phyloP scores from a whole-genome alignment of 2,888 invertebrate genomes.

The Brachycybe producta region DNA sequence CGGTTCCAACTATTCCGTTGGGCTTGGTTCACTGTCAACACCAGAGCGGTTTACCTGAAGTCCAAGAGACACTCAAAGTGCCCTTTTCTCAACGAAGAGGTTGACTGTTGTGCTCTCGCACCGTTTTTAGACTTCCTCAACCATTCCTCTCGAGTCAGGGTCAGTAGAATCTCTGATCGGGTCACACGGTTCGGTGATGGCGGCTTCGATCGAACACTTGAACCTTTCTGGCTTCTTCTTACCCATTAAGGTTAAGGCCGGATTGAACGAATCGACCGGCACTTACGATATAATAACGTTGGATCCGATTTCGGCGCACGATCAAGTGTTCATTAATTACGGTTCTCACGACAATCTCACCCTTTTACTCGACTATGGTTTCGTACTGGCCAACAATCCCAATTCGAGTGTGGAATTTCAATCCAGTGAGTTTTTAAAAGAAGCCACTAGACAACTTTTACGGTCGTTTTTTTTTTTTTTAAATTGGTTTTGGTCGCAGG shows the following conservation, averaged over 20 bases:
- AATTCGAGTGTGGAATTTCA: neutral
- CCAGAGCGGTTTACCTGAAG: slow-evolving; percentile 65
- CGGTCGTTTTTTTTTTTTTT: neutral
- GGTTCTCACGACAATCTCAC: slow-evolving; percentile 67
- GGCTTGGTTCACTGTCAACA: slow-evolving; percentile 75
- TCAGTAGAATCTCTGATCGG: neutral
- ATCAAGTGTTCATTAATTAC: slow-evolving; percentile 78
- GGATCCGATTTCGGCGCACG: slow-evolving; percentile 44
- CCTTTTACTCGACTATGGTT: slow-evolving; percentile 77
- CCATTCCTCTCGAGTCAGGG: slow-evolving; percentile 45
- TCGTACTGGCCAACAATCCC: slow-evolving; percentile 38
- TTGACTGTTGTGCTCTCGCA: slow-evolving; percentile 51
- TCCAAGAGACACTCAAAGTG: slow-evolving; percentile 36
- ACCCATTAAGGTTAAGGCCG: slow-evolving; percentile 29
- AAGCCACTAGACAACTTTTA: neutral
- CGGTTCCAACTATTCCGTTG: slow-evolving; percentile 50
- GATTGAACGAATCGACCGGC: slow-evolving; percentile 31
- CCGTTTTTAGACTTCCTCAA: slow-evolving; percentile 85
- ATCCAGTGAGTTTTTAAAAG: neutral
- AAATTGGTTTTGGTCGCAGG: neutral
- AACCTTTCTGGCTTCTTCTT: neutral
- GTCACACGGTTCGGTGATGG: no score
- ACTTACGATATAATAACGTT: slow-evolving; percentile 44
- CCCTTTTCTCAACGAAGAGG: slow-evolving; percentile 40
- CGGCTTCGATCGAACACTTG: no score